Percentiles rank a stretch among this genome's conserved stretches.
phyloP scores from a whole-genome alignment of 1,140 invertebrate species.

The fruit fly (Drosophila melanogaster) region DNA sequence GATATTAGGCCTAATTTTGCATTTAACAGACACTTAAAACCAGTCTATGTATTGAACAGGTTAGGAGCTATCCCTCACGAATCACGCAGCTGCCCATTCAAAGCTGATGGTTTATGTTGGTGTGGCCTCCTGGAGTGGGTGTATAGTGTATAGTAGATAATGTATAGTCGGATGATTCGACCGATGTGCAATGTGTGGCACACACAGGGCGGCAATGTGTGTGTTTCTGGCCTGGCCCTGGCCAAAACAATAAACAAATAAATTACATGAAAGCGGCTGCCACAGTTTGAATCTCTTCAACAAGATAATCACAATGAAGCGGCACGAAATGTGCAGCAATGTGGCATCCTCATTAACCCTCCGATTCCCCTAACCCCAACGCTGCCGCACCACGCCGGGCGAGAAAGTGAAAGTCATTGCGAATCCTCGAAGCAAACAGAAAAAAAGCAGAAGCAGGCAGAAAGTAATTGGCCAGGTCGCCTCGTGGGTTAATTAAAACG shows the following conservation, averaged over 20 bases:
- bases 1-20: too few species aligned
- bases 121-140: slow-evolving; percentile 55
- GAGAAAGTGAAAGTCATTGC: slow-evolving; percentile 78
- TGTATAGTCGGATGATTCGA: slow-evolving; percentile 11
- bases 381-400: slow-evolving; percentile 1
- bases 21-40: too few species aligned
- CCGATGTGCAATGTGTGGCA: slow-evolving; percentile 3
- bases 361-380: slow-evolving; percentile 8
- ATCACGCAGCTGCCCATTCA: slow-evolving; percentile 17
- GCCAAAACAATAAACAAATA: slow-evolving; percentile 80
- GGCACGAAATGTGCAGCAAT: slow-evolving; percentile 80
- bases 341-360: slow-evolving; percentile 82
- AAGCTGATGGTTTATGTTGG: slow-evolving; percentile 35
- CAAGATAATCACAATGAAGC: slow-evolving; percentile 81
- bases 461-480: slow-evolving; percentile 62
- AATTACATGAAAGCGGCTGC: slow-evolving; percentile 80
- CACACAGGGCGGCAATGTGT: neutral
- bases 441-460: slow-evolving; percentile 42
- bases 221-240: slow-evolving; percentile 45
- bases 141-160: slow-evolving; percentile 28
- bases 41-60: too few species aligned
- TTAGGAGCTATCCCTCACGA: slow-evolving; percentile 2
- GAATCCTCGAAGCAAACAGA: slow-evolving; percentile 12
- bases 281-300: slow-evolving; percentile 68
- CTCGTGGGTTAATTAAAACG: slow-evolving; percentile 68